phyloP scores from a whole-genome alignment of 1,140 invertebrate genomes.

The Aphidius ervi region DNA sequence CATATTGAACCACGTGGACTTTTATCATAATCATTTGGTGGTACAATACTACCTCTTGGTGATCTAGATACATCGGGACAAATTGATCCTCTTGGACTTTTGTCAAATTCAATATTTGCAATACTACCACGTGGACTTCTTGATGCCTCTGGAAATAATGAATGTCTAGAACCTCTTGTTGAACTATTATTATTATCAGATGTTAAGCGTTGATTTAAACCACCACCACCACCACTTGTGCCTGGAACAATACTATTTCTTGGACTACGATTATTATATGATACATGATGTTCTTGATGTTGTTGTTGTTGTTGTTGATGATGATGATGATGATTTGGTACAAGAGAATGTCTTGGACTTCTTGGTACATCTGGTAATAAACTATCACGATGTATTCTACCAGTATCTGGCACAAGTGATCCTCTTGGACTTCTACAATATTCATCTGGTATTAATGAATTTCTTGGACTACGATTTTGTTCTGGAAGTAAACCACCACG shows the following conservation, averaged over 20 bases:
- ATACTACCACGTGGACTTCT: conserved; percentile 53
- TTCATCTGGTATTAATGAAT: conserved; percentile 58
- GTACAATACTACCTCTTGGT: conserved; percentile 56
- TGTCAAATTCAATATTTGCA: conserved; percentile 50
- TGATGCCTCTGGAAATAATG: conserved; percentile 56
- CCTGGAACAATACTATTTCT: conserved; percentile 60
- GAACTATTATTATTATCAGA: conserved; percentile 30
- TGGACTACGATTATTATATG: conserved; percentile 61
- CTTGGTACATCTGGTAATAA: conserved; percentile 54
- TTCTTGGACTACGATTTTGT: conserved; percentile 58
- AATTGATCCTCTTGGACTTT: conserved; percentile 63
- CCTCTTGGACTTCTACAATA: conserved; percentile 48
- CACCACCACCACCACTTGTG: conserved; percentile 24
- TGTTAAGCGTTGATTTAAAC: conserved; percentile 16
- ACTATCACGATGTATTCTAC: conserved; percentile 60
- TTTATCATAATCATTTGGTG: conserved; percentile 38
- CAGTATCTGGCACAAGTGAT: conserved; percentile 52
- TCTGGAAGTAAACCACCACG: conserved; percentile 52
- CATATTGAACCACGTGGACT: conserved; percentile 35
- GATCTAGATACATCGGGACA: conserved; percentile 53
- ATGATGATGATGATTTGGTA: conserved; percentile 32
- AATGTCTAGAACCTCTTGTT: conserved; percentile 58
- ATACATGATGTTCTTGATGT: conserved; percentile 59
- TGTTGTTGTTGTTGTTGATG: too few relatives aligned
- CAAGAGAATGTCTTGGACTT: conserved; percentile 54